Conservation (phyloP, 23 tunicate species). For the Oikopleura dioica region DNA sequence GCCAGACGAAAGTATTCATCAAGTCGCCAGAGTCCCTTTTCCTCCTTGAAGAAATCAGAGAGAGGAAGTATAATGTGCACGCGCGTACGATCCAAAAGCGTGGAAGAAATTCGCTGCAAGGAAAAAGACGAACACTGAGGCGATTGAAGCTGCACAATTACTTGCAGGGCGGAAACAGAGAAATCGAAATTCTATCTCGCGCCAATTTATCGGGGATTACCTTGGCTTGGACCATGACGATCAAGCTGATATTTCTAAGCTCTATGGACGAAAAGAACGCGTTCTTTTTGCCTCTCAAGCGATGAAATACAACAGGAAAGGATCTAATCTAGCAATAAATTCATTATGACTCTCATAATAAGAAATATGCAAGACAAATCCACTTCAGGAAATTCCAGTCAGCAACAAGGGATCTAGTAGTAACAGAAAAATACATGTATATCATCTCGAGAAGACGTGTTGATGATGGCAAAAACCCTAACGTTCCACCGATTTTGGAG, state of each 20-base stretch:
- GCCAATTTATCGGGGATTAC: constrained; percentile 89
- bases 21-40: constrained; percentile 91
- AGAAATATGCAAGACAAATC: too few species aligned
- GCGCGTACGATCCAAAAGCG: constrained; percentile 57
- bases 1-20: constrained; percentile 64
- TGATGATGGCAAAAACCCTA: too few species aligned
- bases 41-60: constrained; percentile 67
- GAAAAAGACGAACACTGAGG: not conserved
- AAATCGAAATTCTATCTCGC: constrained; percentile 46
- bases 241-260: constrained; percentile 47
- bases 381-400: not conserved
- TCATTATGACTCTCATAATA: too few species aligned
- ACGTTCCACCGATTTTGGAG: too few species aligned
- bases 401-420: not conserved
- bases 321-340: too few species aligned
- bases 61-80: constrained; percentile 62
- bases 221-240: constrained; percentile 43
- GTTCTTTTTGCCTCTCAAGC: constrained; percentile 69
- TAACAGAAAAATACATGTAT: not conserved
- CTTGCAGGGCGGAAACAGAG: constrained; percentile 33
- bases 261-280: constrained; percentile 56
- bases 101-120: constrained; percentile 23
- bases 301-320: constrained; percentile 62
- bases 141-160: not conserved
- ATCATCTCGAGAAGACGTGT: not conserved